Evolutionary conservation across 1,140 invertebrate genomes (phyloP).

Genomic region (Orchestia grillus): DNA sequence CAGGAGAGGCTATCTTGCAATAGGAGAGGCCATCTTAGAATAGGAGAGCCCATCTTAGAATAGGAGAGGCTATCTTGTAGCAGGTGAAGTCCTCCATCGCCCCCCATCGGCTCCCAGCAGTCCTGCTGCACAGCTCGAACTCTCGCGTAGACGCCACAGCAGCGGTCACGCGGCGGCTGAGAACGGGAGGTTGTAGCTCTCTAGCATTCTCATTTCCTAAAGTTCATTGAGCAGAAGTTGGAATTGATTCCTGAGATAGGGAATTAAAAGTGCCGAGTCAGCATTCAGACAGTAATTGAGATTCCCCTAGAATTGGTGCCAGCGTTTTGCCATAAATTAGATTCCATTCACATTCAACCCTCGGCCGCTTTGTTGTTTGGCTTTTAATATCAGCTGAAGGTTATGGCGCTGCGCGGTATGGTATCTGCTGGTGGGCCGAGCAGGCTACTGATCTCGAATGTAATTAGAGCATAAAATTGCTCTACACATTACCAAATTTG

Average conservation of each 20-base stretch:
- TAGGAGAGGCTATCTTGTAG: no score
- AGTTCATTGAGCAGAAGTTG: neutral
- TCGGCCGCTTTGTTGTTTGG: neutral
- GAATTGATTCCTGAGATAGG: neutral
- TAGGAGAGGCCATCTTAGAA: no score
- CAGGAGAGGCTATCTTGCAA: no score
- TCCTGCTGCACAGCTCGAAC: neutral
- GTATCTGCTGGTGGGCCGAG: neutral
- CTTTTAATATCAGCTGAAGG: neutral
- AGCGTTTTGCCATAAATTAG: neutral
- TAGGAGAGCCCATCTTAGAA: no score
- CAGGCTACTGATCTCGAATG: neutral
- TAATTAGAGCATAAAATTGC: no score
- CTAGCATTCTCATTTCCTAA: neutral
- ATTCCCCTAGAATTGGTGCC: neutral
- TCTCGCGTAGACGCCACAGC: neutral
- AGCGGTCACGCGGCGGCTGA: neutral
- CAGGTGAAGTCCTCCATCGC: no score
- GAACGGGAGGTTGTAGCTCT: neutral
- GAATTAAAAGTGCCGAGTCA: slow-evolving; percentile 7
- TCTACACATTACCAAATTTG: no score
- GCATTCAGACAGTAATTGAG: neutral
- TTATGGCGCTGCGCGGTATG: neutral
- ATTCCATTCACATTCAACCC: neutral
- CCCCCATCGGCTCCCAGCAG: no score